Percentiles rank a stretch among this genome's conserved stretches.
phyloP scores from a whole-genome alignment of 2,113 vertebrate genomes.

The Dolichotis patagonum region DNA sequence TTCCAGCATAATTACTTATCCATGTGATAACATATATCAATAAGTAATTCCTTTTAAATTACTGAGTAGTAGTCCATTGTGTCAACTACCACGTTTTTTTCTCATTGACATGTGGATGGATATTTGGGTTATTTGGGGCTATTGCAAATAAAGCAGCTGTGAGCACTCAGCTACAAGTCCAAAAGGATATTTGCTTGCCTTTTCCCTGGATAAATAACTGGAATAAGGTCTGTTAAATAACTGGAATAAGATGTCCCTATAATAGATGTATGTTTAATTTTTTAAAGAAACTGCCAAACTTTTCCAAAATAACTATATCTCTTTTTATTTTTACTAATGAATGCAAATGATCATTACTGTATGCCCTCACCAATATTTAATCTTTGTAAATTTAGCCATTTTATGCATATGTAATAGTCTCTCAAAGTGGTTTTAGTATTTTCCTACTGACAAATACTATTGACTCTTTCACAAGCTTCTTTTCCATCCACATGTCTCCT shows the following conservation, averaged over 20 bases:
- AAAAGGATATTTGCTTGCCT: not conserved
- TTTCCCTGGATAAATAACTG: not conserved
- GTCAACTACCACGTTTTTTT: not conserved
- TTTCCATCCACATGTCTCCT: conserved; percentile 3
- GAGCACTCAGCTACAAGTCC: not conserved
- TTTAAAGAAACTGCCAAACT: not conserved
- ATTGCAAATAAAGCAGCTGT: not conserved
- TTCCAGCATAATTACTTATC: not conserved
- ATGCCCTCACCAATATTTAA: not conserved
- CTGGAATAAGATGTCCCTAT: not conserved
- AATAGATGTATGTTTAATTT: not conserved
- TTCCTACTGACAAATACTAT: not conserved
- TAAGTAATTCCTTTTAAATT: not conserved
- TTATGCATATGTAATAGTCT: too few species aligned
- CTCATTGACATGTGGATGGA: not conserved
- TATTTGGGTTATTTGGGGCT: not conserved
- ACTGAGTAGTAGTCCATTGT: not conserved
- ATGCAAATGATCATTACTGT: not conserved
- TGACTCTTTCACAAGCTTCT: not conserved
- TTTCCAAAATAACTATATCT: not conserved
- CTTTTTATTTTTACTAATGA: not conserved
- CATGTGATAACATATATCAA: not conserved
- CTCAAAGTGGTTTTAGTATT: not conserved
- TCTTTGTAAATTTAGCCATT: not conserved
- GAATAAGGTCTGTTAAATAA: not conserved